Percentiles rank a stretch among this genome's conserved stretches.
These are phyloP conservation scores for Elmis aenea DNA, from an alignment of 2,888 invertebrate species.

Conservation along the genomic window DNA sequence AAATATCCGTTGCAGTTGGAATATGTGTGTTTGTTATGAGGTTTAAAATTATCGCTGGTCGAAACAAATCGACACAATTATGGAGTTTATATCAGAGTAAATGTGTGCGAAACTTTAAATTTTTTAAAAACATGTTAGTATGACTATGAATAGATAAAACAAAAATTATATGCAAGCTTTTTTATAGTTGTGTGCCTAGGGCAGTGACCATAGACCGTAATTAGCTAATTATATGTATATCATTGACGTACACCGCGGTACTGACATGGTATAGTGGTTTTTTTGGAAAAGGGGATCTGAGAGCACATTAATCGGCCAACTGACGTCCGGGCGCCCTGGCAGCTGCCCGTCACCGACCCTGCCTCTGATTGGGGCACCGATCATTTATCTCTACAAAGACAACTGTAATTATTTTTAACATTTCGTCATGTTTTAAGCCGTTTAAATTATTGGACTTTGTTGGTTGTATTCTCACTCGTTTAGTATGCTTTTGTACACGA, in stretches of 20 bases:
- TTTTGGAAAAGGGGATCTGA: slow-evolving; percentile 14
- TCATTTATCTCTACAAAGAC: slow-evolving; percentile 34
- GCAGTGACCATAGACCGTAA: slow-evolving; percentile 20
- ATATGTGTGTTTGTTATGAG: too few species aligned
- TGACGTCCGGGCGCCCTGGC: slow-evolving; percentile 24
- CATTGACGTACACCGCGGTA: slow-evolving; percentile 21
- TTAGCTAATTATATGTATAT: slow-evolving; percentile 28
- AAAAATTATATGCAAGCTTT: slow-evolving; percentile 22
- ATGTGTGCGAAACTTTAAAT: too few species aligned
- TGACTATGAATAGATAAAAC: slow-evolving; percentile 21
- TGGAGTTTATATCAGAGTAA: too few species aligned
- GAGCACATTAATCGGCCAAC: slow-evolving; percentile 26
- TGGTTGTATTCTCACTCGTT: too few species aligned
- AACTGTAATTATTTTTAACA: slow-evolving; percentile 33
- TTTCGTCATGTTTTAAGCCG: too few species aligned
- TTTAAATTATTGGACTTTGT: too few species aligned
- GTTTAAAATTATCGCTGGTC: too few species aligned
- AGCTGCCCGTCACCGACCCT: slow-evolving; percentile 22
- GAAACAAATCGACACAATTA: too few species aligned
- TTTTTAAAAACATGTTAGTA: too few species aligned
- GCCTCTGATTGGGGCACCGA: slow-evolving; percentile 23
- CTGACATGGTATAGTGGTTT: slow-evolving; percentile 24
- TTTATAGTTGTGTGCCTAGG: slow-evolving; percentile 17
- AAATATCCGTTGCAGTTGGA: too few species aligned
- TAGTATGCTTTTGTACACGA: too few species aligned